Evolutionary conservation across 2,888 invertebrate genomes (phyloP), one percentile per base, ranked within the genome.

Genomic region (Sacculina carcini): DNA sequence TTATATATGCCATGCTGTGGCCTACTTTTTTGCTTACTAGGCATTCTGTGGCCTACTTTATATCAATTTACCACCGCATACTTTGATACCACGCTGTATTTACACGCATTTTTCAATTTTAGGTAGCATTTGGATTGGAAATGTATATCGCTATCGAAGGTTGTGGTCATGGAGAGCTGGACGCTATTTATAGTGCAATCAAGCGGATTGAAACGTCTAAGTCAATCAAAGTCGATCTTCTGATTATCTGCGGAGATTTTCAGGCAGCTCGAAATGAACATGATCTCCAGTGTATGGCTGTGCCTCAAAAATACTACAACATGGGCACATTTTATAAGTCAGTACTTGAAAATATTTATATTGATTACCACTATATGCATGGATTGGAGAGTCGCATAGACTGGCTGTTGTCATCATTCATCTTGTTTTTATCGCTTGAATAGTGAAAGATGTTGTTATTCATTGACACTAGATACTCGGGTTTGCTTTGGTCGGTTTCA

Each of bases 161-260:
- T 51, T 98, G 98, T 69, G 86, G 92, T 60, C 98, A 98, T 67
- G 98, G 98, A 2, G 92, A 96, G 65, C 69, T 99, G 55, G 94
- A 98, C 61, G 79, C 76, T 62, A 94, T 99, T 59, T 99, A 96
- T 64, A 79, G 83, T 54, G 77, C 83, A 1, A 72, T 98, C 51
- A 69, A 73, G 58, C 69, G 73, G 55, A 68, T 87, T 54, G 84
- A 94, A 68, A 71, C 74, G 57, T 69, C 73, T 58, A 75, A 80
- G 59, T 71, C 72, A 21, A 73, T 79, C 51, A 83, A 82, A 66
- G 73, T 96, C 44, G 92, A 96, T 67, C 70, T 98, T 51, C 67
- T 99, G 31, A 75, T 99, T 54, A 94, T 96, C 62, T 98, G 96
- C 66, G 98, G 98, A 1, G 98, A 98, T 67, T 99, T 96, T 66